phyloP scores from a whole-genome alignment of 2,888 invertebrate genomes.

The Hypselothyrea guttata region DNA sequence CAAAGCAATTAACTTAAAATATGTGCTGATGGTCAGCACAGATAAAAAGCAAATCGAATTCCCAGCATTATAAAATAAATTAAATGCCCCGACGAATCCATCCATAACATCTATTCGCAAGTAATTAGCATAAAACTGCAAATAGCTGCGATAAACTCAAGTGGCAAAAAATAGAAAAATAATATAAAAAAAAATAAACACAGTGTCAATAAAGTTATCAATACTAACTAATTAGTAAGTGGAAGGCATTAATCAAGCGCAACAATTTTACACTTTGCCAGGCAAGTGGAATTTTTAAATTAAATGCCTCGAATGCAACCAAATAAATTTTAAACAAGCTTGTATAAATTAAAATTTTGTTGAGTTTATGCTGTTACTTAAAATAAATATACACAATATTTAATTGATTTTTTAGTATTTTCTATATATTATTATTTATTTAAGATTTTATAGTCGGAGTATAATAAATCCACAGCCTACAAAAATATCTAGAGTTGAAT shows the following conservation, averaged over 20 bases:
- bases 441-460: too few species aligned
- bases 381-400: too few species aligned
- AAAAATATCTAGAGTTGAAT: too few species aligned
- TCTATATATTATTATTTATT: too few species aligned
- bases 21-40: conserved; percentile 47
- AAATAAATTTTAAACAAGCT: too few species aligned
- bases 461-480: too few species aligned
- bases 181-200: not conserved
- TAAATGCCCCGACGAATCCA: conserved; percentile 3
- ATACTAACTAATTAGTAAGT: not conserved
- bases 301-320: too few species aligned
- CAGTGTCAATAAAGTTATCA: not conserved
- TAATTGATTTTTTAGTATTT: too few species aligned
- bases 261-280: not conserved
- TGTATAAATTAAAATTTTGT: too few species aligned
- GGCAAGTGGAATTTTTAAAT: too few species aligned
- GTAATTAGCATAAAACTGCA: conserved; percentile 34
- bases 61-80: conserved; percentile 24
- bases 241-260: conserved; percentile 29
- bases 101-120: not conserved
- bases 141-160: conserved; percentile 9
- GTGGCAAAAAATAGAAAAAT: not conserved
- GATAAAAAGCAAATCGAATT: conserved; percentile 37
- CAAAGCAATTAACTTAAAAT: conserved; percentile 65
- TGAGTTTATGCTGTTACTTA: too few species aligned